These are phyloP conservation scores for Poeciliopsis turneri DNA, from an alignment of 2,797 vertebrate genomes.

Conservation along the genomic window DNA sequence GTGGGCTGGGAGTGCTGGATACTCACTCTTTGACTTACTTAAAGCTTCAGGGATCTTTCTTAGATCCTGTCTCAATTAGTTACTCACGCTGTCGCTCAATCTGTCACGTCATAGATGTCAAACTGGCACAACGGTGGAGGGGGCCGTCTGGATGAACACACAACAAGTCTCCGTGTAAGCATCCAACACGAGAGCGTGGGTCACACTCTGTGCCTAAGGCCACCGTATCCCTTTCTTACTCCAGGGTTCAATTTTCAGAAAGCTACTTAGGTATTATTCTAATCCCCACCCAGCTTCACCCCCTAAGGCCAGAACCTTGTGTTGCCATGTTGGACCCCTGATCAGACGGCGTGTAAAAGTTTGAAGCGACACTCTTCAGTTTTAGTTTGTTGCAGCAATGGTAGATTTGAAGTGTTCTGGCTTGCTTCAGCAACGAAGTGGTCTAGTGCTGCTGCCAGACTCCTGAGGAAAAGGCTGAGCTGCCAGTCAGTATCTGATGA, in stretches of 20 bases:
- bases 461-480: constrained; percentile 25
- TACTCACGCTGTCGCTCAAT: constrained; percentile 80
- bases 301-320: constrained; percentile 61
- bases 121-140: constrained; percentile 61
- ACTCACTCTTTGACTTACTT: constrained; percentile 69
- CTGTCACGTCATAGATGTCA: constrained; percentile 73
- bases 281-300: constrained; percentile 68
- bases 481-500: constrained; percentile 44
- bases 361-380: constrained; percentile 42
- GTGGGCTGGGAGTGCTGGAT: constrained; percentile 41
- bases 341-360: constrained; percentile 58
- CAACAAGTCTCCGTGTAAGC: constrained; percentile 45
- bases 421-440: constrained; percentile 16
- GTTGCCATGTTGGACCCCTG: constrained; percentile 73
- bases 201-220: constrained; percentile 72
- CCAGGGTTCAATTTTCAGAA: constrained; percentile 76
- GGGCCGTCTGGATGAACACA: constrained; percentile 62
- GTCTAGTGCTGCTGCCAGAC: constrained; percentile 24
- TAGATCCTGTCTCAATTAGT: constrained; percentile 78
- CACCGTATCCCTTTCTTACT: constrained; percentile 70
- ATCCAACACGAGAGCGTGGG: constrained; percentile 69
- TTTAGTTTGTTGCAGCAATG: constrained; percentile 37
- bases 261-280: constrained; percentile 80
- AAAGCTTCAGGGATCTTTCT: constrained; percentile 69
- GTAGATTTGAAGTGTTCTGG: constrained; percentile 22